Evolutionary conservation across 2,888 invertebrate genomes (phyloP), one percentile per base, ranked within the genome.

Genomic region (Polydrusus tereticollis): DNA sequence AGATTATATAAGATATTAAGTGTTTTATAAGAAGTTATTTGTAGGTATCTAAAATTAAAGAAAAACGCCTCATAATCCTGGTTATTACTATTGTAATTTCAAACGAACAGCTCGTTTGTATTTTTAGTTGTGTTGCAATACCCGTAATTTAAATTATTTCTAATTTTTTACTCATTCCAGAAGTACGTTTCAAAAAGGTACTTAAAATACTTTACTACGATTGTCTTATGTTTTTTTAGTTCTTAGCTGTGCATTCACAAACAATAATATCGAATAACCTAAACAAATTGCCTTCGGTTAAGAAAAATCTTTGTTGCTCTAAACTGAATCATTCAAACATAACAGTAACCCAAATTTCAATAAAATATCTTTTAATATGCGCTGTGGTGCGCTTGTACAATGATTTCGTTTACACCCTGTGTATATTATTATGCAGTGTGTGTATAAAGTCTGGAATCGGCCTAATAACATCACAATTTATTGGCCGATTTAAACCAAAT

Each of bases 11-110:
- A 50, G 62, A 69, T 69, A 63, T 63, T 69, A 69, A 69, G 69
- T 63, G 57, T 63, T 69, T 69, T 69, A 63, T 69, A 69, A 69
- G 26, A 21, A 69, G 55, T 62, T 69, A 62, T 33, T 52, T 69
- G 29, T 69, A 69, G 58, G 43, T 58, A 14, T 29, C 36, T 59
- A 33, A 20, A 21, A 16, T 16, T 65, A 65, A 57, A 41, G 36
- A 43, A 43, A 65, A 23, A 29, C 20, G 58, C 58, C 47, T 58
- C 57, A 58, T 58, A 7, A 57, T 43, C 10, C 26, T 57, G 57
- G 21, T 57, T 72, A 43, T 5, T 41, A 41, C 20, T 45, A 12
- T 45, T 47, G n/a, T 47, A 47, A 21, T 16, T 21, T 23, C n/a
- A 12, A 47, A 47, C 21, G 12, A 47, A 45, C 10, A 21, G 21